Evolutionary conservation across 2,888 invertebrate genomes (phyloP).

Genomic region (Clitarchus hookeri): DNA sequence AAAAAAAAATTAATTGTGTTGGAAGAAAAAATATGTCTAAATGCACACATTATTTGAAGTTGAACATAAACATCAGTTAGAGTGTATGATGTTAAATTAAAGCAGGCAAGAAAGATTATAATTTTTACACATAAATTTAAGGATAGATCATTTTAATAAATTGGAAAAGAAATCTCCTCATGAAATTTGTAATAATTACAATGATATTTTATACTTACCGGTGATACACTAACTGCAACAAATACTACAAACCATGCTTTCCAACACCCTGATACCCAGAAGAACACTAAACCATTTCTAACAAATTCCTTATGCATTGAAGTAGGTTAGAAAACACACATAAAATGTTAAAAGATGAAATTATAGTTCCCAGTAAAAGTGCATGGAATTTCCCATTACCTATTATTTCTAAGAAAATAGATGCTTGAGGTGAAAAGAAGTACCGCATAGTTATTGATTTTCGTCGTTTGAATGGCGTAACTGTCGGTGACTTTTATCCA

Average conservation of each 20-base stretch:
- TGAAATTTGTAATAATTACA: not conserved
- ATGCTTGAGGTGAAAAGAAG: not conserved
- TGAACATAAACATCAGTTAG: too few relatives aligned
- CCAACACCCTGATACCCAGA: too few relatives aligned
- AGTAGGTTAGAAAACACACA: not conserved
- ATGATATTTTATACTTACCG: not conserved
- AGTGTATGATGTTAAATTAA: too few relatives aligned
- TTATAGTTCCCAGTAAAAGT: not conserved
- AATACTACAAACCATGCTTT: not conserved
- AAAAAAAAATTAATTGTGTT: not conserved
- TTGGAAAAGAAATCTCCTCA: not conserved
- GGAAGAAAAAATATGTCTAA: too few relatives aligned
- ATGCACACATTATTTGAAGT: too few relatives aligned
- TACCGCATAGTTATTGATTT: not conserved
- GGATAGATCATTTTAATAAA: not conserved
- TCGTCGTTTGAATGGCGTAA: not conserved
- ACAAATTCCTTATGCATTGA: not conserved
- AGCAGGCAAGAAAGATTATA: not conserved
- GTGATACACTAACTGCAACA: not conserved
- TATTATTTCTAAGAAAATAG: not conserved
- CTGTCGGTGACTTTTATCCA: not conserved
- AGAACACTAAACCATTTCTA: not conserved
- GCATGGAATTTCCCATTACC: not conserved
- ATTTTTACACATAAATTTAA: not conserved
- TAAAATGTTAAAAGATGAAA: not conserved